Evolutionary conservation across 2,113 vertebrate genomes (phyloP), one percentile per base, ranked within the genome.

Genomic region (Corythaixoides concolor): DNA sequence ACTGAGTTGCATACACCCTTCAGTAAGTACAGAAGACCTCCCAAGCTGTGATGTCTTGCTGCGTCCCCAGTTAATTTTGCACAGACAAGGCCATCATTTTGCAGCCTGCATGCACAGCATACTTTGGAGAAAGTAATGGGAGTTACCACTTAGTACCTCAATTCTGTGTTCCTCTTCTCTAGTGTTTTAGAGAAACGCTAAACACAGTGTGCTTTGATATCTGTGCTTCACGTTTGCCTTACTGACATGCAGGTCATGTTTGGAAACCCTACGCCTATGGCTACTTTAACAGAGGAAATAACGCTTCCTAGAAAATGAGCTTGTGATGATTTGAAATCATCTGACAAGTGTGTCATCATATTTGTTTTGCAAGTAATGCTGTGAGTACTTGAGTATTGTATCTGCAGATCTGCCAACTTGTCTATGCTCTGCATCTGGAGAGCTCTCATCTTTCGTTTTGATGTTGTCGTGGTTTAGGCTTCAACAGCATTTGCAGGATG

Each of bases 311-410:
- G 50, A 37, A 80, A 50, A 47, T 11, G 35, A 50, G 63, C 55
- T 53, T 0, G 0, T 53, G 70, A 8, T 69, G 55, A 47, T 88
- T 39, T 70, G 41, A 63, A 74, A 43, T 67, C 52, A 27, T 52
- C 50, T 84, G 73, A 37, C 55, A n/a, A 8, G 9, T 13, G 2
- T 66, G 22, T 47, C n/a, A 15, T 60, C 0, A 0, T 26, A 9
- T 80, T 83, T 50, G 17, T 53, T 69, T 84, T 84, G 27, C 28
- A 16, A 77, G n/a, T 53, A 26, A 37, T 37, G 15, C 47, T 72
- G 35, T 6, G 2, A 55, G 28, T 50, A 6, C 33, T 49, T 26
- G 32, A 33, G 60, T 35, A 30, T 41, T 22, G 33, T 55, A 9
- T 22, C 47, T 90, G 37, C 52, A 63, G 16, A 47, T 62, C 76